Conservation (phyloP, 2,113 vertebrate species). For the Dinomys branickii region DNA sequence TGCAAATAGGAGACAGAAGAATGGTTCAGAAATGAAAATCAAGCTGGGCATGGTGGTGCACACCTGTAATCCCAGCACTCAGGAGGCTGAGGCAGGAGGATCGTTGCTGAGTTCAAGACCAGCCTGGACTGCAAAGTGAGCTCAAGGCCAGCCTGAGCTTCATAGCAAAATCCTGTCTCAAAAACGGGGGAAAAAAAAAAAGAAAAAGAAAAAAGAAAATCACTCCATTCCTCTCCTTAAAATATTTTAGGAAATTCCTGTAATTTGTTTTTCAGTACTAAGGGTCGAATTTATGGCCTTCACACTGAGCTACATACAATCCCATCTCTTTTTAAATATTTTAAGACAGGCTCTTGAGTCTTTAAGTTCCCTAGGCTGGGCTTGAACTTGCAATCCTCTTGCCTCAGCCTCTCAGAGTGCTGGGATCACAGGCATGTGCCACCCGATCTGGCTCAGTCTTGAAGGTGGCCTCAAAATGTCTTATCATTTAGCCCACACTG, state of each 20-base stretch:
- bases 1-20: background rate
- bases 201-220: slow-evolving; percentile 40
- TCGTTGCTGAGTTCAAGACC: no score
- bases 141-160: no score
- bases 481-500: background rate
- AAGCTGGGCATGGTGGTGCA: no score
- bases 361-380: background rate
- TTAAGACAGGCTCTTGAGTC: background rate
- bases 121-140: no score
- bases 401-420: background rate
- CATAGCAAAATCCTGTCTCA: no score
- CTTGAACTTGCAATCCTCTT: background rate
- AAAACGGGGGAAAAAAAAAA: no score
- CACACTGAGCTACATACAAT: background rate
- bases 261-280: background rate
- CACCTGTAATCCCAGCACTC: no score
- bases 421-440: background rate
- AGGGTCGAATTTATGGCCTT: background rate
- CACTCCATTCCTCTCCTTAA: background rate
- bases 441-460: background rate
- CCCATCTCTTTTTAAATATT: background rate
- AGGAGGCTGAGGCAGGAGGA: no score
- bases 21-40: slow-evolving; percentile 1
- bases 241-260: background rate
- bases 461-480: background rate